Percentiles rank a stretch among this genome's conserved stretches.
These are phyloP conservation scores for Ophioninae sp. DNA, from an alignment of 2,888 invertebrate species.

Conservation along the genomic window DNA sequence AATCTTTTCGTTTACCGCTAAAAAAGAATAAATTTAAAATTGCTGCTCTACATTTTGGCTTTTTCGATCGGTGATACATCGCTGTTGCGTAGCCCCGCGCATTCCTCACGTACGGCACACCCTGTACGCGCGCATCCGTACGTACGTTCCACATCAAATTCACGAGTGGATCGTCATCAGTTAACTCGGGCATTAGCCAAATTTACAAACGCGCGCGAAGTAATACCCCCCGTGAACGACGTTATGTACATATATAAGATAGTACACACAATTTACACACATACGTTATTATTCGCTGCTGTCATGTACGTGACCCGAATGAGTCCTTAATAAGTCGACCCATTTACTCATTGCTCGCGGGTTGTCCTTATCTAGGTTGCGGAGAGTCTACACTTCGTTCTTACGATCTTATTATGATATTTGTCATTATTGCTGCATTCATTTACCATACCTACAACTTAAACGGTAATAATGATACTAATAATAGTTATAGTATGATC, in stretches of 20 bases:
- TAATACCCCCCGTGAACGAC: neutral
- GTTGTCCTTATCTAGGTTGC: conserved; percentile 62
- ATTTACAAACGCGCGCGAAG: conserved; percentile 2
- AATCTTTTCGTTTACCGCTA: too few relatives aligned
- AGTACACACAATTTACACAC: neutral
- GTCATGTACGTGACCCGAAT: conserved; percentile 58
- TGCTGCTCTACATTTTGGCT: neutral
- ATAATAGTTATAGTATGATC: neutral
- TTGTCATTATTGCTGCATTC: conserved; percentile 38
- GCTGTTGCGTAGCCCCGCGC: neutral
- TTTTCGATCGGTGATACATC: neutral
- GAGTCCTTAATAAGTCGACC: conserved; percentile 61
- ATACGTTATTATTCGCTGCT: conserved; percentile 1
- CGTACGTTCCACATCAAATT: neutral
- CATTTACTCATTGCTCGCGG: conserved; percentile 59
- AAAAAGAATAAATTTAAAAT: neutral
- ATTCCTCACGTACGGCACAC: neutral
- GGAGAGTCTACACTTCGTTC: conserved; percentile 27
- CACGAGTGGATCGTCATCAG: neutral
- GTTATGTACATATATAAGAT: neutral
- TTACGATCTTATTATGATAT: conserved; percentile 52
- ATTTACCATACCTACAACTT: neutral
- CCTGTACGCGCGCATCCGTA: neutral
- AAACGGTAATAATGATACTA: neutral
- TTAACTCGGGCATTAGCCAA: neutral